Base-by-base conservation (phyloP, 2,888 invertebrate genomes). In the Ptilodon capucinus region DNA sequence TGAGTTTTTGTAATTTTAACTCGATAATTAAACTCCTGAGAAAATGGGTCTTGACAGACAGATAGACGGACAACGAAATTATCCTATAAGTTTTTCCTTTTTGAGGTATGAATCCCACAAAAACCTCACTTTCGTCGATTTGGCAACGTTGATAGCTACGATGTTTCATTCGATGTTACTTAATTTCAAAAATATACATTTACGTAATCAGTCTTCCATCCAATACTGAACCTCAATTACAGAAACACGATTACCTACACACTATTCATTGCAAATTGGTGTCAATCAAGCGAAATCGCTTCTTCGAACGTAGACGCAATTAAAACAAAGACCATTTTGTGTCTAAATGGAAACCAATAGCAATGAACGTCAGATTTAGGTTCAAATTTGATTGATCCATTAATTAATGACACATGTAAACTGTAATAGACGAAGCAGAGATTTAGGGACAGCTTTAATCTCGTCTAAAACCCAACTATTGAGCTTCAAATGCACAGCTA, bases 301-400 rank as follows among this genome's bases (percentile, higher is more conserved):
- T 54, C 51, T 68, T 70, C 59, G 57, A 57, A 65, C 57, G 44
- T 55, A 51, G 79, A 84, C 79, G 81, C 82, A 78, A 84, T 86
- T 82, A 76, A 80, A 85, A 84, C 85, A 81, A 79, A 48, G 47
- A 57, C 62, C 71, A 79, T 84, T 79, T 76, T n/a, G n/a, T n/a
- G n/a, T n/a, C 71, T 70, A 71, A 67, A 62, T 52, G 40, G 64
- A 71, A 64, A 68, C 68, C 65, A 65, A 70, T 67, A 59, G 61
- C 63, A 59, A 68, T 65, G 58, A 69, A 60, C 54, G 56, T 54
- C 61, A 61, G 45, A 57, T 56, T 54, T 57, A 48, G 47, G 41
- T 57, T 49, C 60, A 62, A 63, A 61, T 42, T 44, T 48, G 56
- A 60, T 61, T 57, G 48, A 60, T 64, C n/a, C 65, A 61, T 67